Evolutionary conservation across 2,113 vertebrate genomes (phyloP), one percentile per base, ranked within the genome.

Genomic region (Labeo rohita): DNA sequence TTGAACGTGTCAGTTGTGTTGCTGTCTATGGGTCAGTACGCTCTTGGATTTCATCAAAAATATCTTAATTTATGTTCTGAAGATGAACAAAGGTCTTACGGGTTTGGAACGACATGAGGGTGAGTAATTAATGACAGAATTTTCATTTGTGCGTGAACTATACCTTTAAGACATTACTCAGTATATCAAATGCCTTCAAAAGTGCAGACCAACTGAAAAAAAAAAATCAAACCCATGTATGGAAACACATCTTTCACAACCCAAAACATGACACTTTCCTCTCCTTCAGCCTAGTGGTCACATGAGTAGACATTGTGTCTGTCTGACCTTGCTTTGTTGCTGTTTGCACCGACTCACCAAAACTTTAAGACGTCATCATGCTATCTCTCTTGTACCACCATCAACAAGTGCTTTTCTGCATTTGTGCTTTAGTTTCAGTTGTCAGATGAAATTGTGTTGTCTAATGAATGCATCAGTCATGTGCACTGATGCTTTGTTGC

Each of bases 401-500:
- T 84, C 82, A 84, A 70, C 49, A 83, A 10, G 28, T 45, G 11
- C n/a, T 28, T 81, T 81, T 65, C 39, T 72, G 68, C 16, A 43
- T 43, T 72, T 43, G 34, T 36, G 18, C 66, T 70, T 43, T 18
- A 77, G 15, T 39, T 79, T 79, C 56, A 80, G 3, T 16, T 15
- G 4, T 47, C 59, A 80, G 36, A n/a, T 43, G 36, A 8, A 63
- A 54, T 43, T 45, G 18, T 61, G 56, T 59, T 59, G 54, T 80
- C 54, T 61, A 12, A 18, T 28, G 61, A 5, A 52, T 52, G 13
- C 50, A 50, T 9, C 28, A 9, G 18, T 74, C 65, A 28, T 65
- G 13, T 83, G 66, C 50, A 9, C 50, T 36, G 47, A 52, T 52
- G 79, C 45, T 73, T 11, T 59, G 2, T 23, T 74, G 56, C 21